Conservation (phyloP, 2,113 vertebrate species). For the Carettochelys insculpta region DNA sequence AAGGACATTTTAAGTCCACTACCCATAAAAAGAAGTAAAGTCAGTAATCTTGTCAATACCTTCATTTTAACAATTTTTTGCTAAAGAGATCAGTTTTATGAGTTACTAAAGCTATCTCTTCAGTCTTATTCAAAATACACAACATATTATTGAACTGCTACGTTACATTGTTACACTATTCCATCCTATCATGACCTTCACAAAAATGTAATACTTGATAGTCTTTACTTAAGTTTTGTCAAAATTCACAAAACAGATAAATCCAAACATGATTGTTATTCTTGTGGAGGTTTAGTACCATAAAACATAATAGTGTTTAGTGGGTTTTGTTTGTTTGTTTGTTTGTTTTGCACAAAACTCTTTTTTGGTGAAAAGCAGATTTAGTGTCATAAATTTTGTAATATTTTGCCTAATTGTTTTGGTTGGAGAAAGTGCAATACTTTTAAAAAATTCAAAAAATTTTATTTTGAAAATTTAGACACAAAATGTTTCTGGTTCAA, state of each 20-base stretch:
- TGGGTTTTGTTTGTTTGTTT: too few relatives aligned
- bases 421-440: not conserved
- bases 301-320: too few relatives aligned
- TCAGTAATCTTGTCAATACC: slow-evolving; percentile 69
- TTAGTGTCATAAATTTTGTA: too few relatives aligned
- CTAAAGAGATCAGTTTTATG: slow-evolving; percentile 54
- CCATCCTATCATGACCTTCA: not conserved
- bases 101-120: not conserved
- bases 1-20: slow-evolving; percentile 62
- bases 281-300: not conserved
- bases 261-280: not conserved
- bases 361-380: not conserved
- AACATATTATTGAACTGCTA: not conserved
- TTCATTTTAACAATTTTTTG: slow-evolving; percentile 65
- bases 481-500: not conserved
- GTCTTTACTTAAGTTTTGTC: not conserved
- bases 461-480: not conserved
- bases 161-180: not conserved
- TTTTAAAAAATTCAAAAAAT: not conserved
- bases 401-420: not conserved
- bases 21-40: slow-evolving; percentile 57
- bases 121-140: slow-evolving; percentile 7
- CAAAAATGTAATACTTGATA: not conserved
- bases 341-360: not conserved
- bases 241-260: not conserved